Conservation (phyloP, 2,113 vertebrate genomes). For the Perca flavescens region DNA sequence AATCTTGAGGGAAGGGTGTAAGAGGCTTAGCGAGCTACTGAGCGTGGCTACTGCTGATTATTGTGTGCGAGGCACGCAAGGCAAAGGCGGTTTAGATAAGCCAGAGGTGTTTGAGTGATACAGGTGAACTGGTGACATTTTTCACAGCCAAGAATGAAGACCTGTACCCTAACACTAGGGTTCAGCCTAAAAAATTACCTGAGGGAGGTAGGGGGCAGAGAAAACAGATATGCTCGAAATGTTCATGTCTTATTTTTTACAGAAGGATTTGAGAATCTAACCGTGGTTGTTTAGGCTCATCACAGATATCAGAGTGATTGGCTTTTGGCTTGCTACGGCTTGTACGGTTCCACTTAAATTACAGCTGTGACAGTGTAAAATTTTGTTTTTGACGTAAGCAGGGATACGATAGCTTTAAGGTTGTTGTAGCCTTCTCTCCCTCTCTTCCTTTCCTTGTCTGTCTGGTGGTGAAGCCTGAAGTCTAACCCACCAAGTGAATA, state of each 20-base stretch:
- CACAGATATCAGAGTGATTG: conserved; percentile 61
- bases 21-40: conserved; percentile 87
- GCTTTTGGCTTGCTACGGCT: conserved; percentile 66
- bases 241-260: conserved; percentile 28
- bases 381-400: conserved; percentile 74
- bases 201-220: conserved; percentile 29
- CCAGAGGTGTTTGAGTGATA: conserved; percentile 85
- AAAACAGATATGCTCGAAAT: conserved; percentile 32
- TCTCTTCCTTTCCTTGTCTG: conserved; percentile 50
- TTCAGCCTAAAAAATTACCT: conserved; percentile 58
- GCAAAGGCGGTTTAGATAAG: conserved; percentile 85
- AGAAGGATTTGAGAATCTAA: conserved; percentile 47
- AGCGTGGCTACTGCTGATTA: conserved; percentile 86
- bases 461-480: conserved; percentile 68
- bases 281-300: conserved; percentile 59
- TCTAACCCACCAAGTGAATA: conserved; percentile 65
- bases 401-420: conserved; percentile 63
- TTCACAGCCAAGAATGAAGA: conserved; percentile 71
- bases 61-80: conserved; percentile 83
- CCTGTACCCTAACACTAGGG: conserved; percentile 50
- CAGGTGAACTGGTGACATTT: conserved; percentile 84
- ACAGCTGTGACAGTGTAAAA: conserved; percentile 68
- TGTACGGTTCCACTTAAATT: conserved; percentile 64
- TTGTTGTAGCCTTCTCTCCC: conserved; percentile 62
- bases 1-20: conserved; percentile 88